Evolutionary conservation across 2,113 vertebrate species (phyloP), one percentile per base, ranked within the genome.

Genomic region (Pterocles burchelli): DNA sequence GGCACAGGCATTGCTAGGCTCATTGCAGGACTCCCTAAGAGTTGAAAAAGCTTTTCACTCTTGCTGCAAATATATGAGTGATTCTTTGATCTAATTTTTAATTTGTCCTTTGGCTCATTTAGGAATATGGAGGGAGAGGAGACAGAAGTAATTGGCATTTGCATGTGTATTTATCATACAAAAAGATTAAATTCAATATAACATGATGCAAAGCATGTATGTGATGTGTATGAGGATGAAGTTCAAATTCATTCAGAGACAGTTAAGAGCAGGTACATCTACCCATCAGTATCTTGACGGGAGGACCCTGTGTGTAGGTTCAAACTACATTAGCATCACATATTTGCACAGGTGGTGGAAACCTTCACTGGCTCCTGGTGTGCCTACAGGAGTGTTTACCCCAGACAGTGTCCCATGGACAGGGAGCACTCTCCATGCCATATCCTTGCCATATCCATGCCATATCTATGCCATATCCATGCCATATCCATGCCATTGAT

Each of bases 321-420:
- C 20, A 19, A 59, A 21, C 8, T 17, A 5, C 19, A 4, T 1
- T 17, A 33, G 17, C 4, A 8, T 19, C 34, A 3, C 1, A 0
- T 7, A 6, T 31, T 13, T 5, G 16, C 28, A 6, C 5, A 12
- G 31, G 31, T 2, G 25, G 46, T 22, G 41, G n/a, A 46, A 67
- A 10, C 29, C 11, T 17, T 6, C 38, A 4, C 11, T 9, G 20
- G 4, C 36, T 51, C 26, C 26, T 26, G 43, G 12, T 33, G 52
- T 8, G 43, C 26, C 59, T 74, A 22, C 12, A 10, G 36, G 31
- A 52, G 12, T 26, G 7, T 74, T 36, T 67, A 45, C 26, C 61
- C 59, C 52, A 25, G 51, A 6, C 28, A 48, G 59, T 2, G 25
- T 7, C 26, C 14, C 25, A 2, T 4, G 7, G 29, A 22, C 65